Conservation (phyloP, 2,797 vertebrate genomes). For the Alcedo atthis region DNA sequence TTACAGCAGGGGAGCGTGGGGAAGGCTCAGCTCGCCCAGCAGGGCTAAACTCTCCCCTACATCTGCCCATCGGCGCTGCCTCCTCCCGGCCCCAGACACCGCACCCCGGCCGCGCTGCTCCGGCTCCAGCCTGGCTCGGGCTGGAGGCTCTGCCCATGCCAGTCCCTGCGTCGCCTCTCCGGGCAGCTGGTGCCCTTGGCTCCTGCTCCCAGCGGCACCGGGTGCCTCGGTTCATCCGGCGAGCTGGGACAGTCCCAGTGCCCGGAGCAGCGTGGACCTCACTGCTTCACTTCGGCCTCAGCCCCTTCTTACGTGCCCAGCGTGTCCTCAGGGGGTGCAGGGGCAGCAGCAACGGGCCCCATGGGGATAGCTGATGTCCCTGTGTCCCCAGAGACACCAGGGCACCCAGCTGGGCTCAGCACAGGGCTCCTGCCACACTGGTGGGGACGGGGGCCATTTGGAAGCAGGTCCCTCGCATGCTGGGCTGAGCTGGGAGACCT, state of each 20-base stretch:
- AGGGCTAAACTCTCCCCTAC: background rate
- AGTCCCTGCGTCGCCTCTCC: fast-evolving
- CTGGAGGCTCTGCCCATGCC: fast-evolving
- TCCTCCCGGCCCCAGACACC: fast-evolving
- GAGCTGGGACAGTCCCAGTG: background rate
- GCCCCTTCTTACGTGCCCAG: fast-evolving
- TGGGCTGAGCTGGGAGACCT: fast-evolving
- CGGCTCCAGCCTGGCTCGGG: fast-evolving
- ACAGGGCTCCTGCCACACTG: fast-evolving
- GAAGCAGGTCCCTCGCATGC: background rate
- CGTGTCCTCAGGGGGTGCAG: background rate
- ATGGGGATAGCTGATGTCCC: fast-evolving
- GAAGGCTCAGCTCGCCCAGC: background rate
- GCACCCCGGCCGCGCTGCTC: fast-evolving
- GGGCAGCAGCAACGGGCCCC: background rate
- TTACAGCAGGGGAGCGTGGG: background rate
- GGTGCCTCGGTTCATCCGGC: fast-evolving
- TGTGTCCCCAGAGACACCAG: fast-evolving
- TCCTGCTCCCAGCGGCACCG: fast-evolving
- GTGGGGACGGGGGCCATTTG: fast-evolving
- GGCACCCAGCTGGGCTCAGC: background rate
- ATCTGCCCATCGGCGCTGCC: background rate
- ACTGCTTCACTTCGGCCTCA: fast-evolving
- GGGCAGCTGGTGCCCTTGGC: fast-evolving
- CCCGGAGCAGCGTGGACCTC: fast-evolving